Base-by-base conservation (phyloP, 2,113 vertebrate species). In the Mionectes macconnelli region DNA sequence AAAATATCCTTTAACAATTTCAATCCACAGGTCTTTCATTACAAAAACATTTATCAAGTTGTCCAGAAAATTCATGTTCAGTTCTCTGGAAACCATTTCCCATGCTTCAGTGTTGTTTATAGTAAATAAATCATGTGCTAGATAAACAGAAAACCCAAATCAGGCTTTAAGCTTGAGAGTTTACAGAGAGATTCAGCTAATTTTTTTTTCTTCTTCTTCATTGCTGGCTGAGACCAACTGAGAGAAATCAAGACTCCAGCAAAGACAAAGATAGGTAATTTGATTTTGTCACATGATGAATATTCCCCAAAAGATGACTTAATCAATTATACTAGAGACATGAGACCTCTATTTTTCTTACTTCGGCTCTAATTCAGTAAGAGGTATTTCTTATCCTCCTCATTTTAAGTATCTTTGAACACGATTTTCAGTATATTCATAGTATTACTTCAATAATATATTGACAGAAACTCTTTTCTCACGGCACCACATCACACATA, bases 41-140 rank as follows among this genome's bases (percentile, higher is more conserved):
- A 69, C 40, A 66, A 90, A 82, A 80, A 62, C 24, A 68, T 87
- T 79, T 89, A 85, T 85, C 75, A 73, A 17, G 92, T 91, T 90
- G 45, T 69, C 40, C 37, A 73, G 70, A 95, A 93, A 92, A 83
- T 33, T 66, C 49, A 12, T n/a, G 42, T 68, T 89, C 39, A 44
- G n/a, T 57, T 70, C 75, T 90, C 67, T 92, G 90, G 88, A 94
- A 96, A 69, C 9, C 10, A 74, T 95, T 95, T 93, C 75, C 53
- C 67, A 62, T 69, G 57, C 30, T 93, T 76, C 85, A 93, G 62
- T 57, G 76, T 62, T 93, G 82, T 93, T 91, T 96, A 92, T 42
- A 88, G 90, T 86, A 93, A 95, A 95, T 93, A 96, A 93, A 91
- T 94, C 87, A 80, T 57, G 44, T 62, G 37, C 49, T 83, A 79